Evolutionary conservation across 2,113 vertebrate species (phyloP).

Genomic region (Spizaetus ornatus): DNA sequence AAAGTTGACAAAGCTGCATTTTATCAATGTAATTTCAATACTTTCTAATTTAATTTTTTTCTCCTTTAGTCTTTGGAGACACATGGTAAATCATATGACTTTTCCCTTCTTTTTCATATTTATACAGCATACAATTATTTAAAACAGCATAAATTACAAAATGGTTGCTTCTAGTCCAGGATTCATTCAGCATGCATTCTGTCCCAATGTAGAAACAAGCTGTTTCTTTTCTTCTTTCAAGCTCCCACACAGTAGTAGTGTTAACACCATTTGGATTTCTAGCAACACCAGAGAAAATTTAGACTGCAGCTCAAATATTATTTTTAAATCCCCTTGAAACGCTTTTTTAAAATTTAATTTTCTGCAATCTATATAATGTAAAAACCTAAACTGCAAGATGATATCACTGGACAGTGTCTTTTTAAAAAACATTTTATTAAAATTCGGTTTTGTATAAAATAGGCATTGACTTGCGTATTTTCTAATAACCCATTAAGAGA

Average conservation of each 20-base stretch:
- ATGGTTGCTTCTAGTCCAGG: not conserved
- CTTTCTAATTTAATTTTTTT: not conserved
- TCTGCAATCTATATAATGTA: not conserved
- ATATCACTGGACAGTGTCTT: not conserved
- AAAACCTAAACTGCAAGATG: not conserved
- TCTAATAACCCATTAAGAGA: conserved; percentile 46
- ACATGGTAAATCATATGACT: not conserved
- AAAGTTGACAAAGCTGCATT: not conserved
- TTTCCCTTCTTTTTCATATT: not conserved
- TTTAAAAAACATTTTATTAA: not conserved
- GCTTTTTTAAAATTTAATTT: not conserved
- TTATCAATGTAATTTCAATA: not conserved
- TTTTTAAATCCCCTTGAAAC: not conserved
- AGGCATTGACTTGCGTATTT: not conserved
- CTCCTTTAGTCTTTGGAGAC: not conserved
- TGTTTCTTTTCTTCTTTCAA: not conserved
- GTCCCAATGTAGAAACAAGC: not conserved
- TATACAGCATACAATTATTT: not conserved
- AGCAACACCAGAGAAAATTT: not conserved
- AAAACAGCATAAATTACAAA: not conserved
- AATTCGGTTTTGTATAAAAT: not conserved
- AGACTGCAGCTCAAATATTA: not conserved
- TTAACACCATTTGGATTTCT: not conserved
- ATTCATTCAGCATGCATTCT: not conserved
- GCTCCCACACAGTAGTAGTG: accelerated